Evolutionary conservation across 2,888 invertebrate species (phyloP).

Genomic region (Phanerotoma sp.): DNA sequence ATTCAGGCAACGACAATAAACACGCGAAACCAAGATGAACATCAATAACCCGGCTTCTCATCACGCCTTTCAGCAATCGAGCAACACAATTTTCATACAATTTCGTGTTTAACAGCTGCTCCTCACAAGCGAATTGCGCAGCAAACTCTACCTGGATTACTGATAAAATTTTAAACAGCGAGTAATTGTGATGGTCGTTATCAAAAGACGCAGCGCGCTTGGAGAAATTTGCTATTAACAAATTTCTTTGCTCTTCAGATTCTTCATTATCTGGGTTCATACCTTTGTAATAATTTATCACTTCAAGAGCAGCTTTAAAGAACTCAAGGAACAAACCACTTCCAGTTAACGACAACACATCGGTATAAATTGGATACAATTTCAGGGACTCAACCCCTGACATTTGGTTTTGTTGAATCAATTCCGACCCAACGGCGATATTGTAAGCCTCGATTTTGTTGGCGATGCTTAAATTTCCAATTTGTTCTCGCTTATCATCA

Average conservation of each 20-base stretch:
- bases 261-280: slow-evolving; percentile 19
- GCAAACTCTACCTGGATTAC: slow-evolving; percentile 36
- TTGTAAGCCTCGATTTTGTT: slow-evolving; percentile 23
- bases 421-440: slow-evolving; percentile 22
- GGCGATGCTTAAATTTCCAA: not conserved
- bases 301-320: slow-evolving; percentile 28
- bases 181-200: slow-evolving; percentile 42
- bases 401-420: slow-evolving; percentile 11
- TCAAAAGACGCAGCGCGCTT: slow-evolving; percentile 27
- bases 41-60: slow-evolving; percentile 52
- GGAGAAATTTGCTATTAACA: too few species aligned
- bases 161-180: slow-evolving; percentile 40
- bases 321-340: slow-evolving; percentile 37
- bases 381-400: slow-evolving; percentile 32
- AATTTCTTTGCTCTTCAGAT: slow-evolving; percentile 14
- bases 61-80: slow-evolving; percentile 50
- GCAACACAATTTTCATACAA: slow-evolving; percentile 41
- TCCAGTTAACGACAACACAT: slow-evolving; percentile 39
- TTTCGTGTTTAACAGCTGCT: slow-evolving; percentile 37
- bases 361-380: slow-evolving; percentile 42
- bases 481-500: slow-evolving; percentile 7
- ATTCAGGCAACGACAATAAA: slow-evolving; percentile 46
- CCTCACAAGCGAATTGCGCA: slow-evolving; percentile 14
- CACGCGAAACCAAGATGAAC: slow-evolving; percentile 49
- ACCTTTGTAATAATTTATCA: slow-evolving; percentile 21